Percentiles rank a stretch among this genome's conserved stretches.
These are phyloP conservation scores for Mythimna vitellina DNA, from an alignment of 2,888 invertebrate genomes.

Conservation along the genomic window DNA sequence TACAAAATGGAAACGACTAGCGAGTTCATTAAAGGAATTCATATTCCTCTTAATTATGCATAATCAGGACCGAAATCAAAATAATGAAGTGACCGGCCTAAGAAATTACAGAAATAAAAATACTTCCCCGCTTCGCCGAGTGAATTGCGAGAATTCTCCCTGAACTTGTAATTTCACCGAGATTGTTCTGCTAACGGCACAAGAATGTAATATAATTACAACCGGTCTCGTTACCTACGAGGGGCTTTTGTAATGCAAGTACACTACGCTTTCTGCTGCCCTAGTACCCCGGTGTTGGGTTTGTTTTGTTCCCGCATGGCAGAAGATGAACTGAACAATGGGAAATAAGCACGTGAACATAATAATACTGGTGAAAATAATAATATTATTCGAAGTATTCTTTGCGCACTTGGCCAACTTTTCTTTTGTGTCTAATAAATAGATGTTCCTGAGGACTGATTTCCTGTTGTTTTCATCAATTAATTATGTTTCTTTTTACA, in stretches of 20 bases:
- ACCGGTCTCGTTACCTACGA: slow-evolving; percentile 75
- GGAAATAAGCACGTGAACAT: slow-evolving; percentile 10
- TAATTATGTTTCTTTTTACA: too few species aligned
- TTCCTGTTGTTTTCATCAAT: not conserved
- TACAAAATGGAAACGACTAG: slow-evolving; percentile 11
- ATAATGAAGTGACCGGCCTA: slow-evolving; percentile 45
- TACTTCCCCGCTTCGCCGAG: slow-evolving; percentile 45
- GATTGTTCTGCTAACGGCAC: slow-evolving; percentile 83
- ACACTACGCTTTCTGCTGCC: slow-evolving; percentile 65
- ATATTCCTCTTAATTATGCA: slow-evolving; percentile 33
- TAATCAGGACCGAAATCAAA: slow-evolving; percentile 37
- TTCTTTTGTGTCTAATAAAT: slow-evolving; percentile 13
- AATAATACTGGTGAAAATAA: slow-evolving; percentile 2
- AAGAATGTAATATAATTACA: slow-evolving; percentile 87
- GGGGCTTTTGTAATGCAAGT: slow-evolving; percentile 70
- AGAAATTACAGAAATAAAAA: slow-evolving; percentile 53
- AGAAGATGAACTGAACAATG: slow-evolving; percentile 13
- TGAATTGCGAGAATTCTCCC: slow-evolving; percentile 74
- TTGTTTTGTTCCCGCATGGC: slow-evolving; percentile 53
- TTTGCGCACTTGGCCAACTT: slow-evolving; percentile 9
- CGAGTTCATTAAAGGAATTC: slow-evolving; percentile 27
- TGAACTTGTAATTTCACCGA: slow-evolving; percentile 81
- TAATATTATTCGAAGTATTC: slow-evolving; percentile 11
- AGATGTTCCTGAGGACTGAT: not conserved
- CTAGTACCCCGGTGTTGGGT: slow-evolving; percentile 62